These are phyloP conservation scores for Pentamera pediparva DNA, from an alignment of 53 echinoderm and acorn worm genomes.

Conservation along the genomic window DNA sequence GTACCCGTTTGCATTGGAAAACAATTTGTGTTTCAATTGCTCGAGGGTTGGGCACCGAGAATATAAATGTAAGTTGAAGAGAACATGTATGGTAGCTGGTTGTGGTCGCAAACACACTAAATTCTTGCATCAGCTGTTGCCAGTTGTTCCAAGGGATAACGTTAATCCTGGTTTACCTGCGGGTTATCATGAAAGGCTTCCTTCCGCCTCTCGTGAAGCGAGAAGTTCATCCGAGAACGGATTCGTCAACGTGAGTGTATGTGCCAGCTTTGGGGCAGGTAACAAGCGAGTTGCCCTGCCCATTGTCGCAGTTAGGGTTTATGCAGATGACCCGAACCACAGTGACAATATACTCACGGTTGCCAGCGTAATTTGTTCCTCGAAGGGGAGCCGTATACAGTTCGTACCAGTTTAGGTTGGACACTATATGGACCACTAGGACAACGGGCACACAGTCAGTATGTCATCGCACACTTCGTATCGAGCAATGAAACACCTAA, in stretches of 20 bases:
- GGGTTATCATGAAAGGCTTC: too few species aligned
- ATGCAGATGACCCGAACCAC: neutral
- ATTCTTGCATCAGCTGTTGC: too few species aligned
- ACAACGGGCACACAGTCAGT: too few species aligned
- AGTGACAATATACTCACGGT: too few species aligned
- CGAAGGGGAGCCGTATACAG: slow-evolving; percentile 27
- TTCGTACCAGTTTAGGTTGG: slow-evolving; percentile 19
- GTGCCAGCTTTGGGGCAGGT: slow-evolving; percentile 19
- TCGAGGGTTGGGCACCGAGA: slow-evolving; percentile 37
- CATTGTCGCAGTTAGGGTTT: slow-evolving; percentile 5
- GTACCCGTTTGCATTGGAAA: too few species aligned
- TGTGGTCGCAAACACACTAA: slow-evolving; percentile 42
- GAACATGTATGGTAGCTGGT: neutral
- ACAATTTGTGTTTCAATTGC: slow-evolving; percentile 41
- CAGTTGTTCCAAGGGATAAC: too few species aligned
- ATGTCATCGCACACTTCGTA: neutral
- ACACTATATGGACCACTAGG: slow-evolving; percentile 4
- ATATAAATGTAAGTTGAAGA: slow-evolving; percentile 18
- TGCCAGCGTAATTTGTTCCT: too few species aligned
- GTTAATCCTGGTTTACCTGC: too few species aligned
- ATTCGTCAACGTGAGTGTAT: too few species aligned
- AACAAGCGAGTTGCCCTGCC: slow-evolving; percentile 13
- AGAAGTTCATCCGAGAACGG: too few species aligned
- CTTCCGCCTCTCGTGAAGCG: too few species aligned
- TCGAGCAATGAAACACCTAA: neutral